Evolutionary conservation across 2,113 vertebrate genomes (phyloP).

Genomic region (Nansenia antarctica): DNA sequence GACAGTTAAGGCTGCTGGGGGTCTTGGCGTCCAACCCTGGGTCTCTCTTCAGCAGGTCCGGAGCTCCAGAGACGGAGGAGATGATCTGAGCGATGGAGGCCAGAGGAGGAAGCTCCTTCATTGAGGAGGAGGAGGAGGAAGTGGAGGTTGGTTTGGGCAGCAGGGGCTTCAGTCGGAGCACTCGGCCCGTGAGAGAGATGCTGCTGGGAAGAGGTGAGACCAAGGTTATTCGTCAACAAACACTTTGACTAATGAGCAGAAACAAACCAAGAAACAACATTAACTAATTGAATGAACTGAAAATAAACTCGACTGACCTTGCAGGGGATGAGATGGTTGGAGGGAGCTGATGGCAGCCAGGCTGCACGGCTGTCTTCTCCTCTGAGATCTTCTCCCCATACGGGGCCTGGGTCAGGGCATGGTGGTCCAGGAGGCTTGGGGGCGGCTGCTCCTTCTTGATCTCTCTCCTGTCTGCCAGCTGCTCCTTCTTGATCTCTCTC

Average conservation of each 20-base stretch:
- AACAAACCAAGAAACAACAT: no score
- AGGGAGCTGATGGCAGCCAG: slow-evolving; percentile 80
- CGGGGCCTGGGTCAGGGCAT: slow-evolving; percentile 37
- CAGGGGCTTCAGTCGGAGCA: slow-evolving; percentile 87
- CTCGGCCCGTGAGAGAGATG: slow-evolving; percentile 77
- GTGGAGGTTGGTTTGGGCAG: slow-evolving; percentile 89
- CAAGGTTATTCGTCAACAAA: no score
- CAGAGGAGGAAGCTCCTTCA: slow-evolving; percentile 88
- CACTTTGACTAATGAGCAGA: slow-evolving; percentile 53
- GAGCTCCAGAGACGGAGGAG: slow-evolving; percentile 91
- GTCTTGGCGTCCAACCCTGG: slow-evolving; percentile 30
- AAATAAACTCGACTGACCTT: no score
- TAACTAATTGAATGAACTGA: no score
- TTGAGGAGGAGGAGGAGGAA: slow-evolving; percentile 47
- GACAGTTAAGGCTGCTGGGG: accelerated
- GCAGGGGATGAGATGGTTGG: slow-evolving; percentile 75
- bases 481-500: slow-evolving; percentile 72
- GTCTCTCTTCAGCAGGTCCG: slow-evolving; percentile 85
- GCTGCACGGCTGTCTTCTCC: slow-evolving; percentile 54
- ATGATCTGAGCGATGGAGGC: slow-evolving; percentile 99
- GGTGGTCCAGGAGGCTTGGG: slow-evolving; percentile 49
- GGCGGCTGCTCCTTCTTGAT: slow-evolving; percentile 72
- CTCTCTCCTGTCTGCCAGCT: slow-evolving; percentile 41
- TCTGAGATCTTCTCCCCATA: slow-evolving; percentile 62
- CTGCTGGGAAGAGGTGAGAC: no score